Evolutionary conservation across 1,140 invertebrate species (phyloP), one percentile per base, ranked within the genome.

Genomic region (Copidosoma floridanum): DNA sequence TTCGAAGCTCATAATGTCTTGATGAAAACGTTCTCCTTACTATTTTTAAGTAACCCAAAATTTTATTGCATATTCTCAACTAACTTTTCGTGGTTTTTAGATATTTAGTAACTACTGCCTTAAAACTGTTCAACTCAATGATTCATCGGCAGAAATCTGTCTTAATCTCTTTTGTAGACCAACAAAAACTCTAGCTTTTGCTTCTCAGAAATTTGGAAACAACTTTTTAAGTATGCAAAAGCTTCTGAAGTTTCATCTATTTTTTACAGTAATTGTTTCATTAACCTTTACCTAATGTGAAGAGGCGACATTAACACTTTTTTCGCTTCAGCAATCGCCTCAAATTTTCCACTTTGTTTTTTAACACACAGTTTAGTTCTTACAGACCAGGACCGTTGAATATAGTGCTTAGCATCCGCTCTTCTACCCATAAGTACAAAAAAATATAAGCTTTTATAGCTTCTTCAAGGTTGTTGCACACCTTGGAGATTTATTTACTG

Each of bases 341-440:
- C 56, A 23, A 48, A 63, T 58, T 70, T 71, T 12, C 77, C 68
- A 60, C 78, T 80, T 37, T 72, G 55, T 57, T 51, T 63, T 47
- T 71, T 66, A 7, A 64, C 24, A 54, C 27, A 32, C 46, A 78
- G 67, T 47, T 71, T 57, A 35, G 44, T 63, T 68, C 73, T 53
- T 24, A 46, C 7, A 38, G 68, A 64, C 73, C 72, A 81, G 37
- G 59, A 51, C 37, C 67, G 58, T 44, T 71, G 66, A 21, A 46
- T 23, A 50, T 74, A 80, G 57, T 80, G 76, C 29, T 63, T 32
- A n/a, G 52, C 11, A 57, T 64, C 65, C 21, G 57, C 69, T 55
- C 78, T 71, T 54, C 75, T 82, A 57, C 81, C 76, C 80, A 82
- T 50, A 76, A n/a, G n/a, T n/a, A n/a, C n/a, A n/a, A n/a, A n/a